These are phyloP conservation scores for Pheucticus melanocephalus DNA, from an alignment of 2,113 vertebrate genomes.

Conservation along the genomic window DNA sequence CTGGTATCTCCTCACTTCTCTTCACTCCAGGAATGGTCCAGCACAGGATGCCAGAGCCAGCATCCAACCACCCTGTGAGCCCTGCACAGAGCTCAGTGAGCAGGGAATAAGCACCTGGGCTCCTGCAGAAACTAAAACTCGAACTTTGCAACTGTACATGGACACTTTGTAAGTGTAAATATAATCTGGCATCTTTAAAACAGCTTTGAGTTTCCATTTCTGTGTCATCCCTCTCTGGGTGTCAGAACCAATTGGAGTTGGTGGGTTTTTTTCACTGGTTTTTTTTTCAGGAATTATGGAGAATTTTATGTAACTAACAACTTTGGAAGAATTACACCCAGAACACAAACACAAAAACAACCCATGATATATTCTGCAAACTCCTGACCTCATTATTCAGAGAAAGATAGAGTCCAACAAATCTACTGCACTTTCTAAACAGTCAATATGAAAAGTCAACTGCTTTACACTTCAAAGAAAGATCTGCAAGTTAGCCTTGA, in stretches of 20 bases:
- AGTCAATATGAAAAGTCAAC: not conserved
- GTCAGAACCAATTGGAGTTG: not conserved
- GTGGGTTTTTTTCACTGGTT: rapidly evolving
- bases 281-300: not conserved
- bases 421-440: not conserved
- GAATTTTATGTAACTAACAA: not conserved
- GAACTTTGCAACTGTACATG: not conserved
- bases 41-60: not conserved
- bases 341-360: not conserved
- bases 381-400: not conserved
- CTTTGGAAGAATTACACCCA: not conserved
- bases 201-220: not conserved
- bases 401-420: not conserved
- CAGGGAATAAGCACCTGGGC: not conserved
- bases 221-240: not conserved
- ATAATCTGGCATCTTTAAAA: not conserved
- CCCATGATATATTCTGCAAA: not conserved
- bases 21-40: not conserved
- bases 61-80: not conserved
- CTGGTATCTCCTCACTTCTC: not conserved
- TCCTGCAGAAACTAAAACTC: not conserved
- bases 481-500: not conserved
- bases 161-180: not conserved
- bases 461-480: not conserved
- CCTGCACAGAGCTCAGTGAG: not conserved